Base-by-base conservation (phyloP, 53 echinoderm and acorn worm species). In the Antedon mediterranea region DNA sequence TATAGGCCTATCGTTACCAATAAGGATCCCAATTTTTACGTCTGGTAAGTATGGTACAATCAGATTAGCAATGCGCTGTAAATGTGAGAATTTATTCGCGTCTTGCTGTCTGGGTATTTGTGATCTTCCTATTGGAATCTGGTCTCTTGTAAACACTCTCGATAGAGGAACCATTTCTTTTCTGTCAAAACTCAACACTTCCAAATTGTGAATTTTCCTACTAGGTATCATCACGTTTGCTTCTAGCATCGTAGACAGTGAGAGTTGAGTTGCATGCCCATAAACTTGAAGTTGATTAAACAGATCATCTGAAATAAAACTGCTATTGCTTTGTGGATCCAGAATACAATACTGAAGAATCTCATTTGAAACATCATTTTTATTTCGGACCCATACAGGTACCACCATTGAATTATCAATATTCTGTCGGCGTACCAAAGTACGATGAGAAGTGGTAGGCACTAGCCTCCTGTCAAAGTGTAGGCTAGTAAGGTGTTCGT, bases 251-350 rank as follows among this genome's bases (percentile, higher is more conserved):
- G 41, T 41, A 41, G 41, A 41, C 13, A 41, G 5, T 5, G 41
- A 37, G 37, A 37, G 11, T 37, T 6, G 37, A 28, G 13, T 41
- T 7, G 13, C 75, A 34, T 73, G 43, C 0, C 84, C 84, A n/a
- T 78, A 79, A 4, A 84, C 26, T 31, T 74, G 15, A 0, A 84
- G 73, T 30, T 33, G 34, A 32, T 71, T 43, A 8, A 78, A 84
- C 23, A 84, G 74, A 32, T 71, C 74, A 28, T 81, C 32, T n/a
- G n/a, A 28, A 41, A 70, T 15, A 81, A 72, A 31, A 81, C 81
- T 74, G 28, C 31, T 80, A 33, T 81, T 85, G 20, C 72, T 43
- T 9, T 85, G 85, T 14, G 75, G 80, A 77, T 85, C 57, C 23
- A 57, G 26, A 15, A 57, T 57, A 57, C 57, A 57, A 26, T 57